Percentiles rank a stretch among this genome's conserved stretches.
Evolutionary conservation across 2,113 vertebrate genomes (phyloP).

Genomic region (Heterotis niloticus): DNA sequence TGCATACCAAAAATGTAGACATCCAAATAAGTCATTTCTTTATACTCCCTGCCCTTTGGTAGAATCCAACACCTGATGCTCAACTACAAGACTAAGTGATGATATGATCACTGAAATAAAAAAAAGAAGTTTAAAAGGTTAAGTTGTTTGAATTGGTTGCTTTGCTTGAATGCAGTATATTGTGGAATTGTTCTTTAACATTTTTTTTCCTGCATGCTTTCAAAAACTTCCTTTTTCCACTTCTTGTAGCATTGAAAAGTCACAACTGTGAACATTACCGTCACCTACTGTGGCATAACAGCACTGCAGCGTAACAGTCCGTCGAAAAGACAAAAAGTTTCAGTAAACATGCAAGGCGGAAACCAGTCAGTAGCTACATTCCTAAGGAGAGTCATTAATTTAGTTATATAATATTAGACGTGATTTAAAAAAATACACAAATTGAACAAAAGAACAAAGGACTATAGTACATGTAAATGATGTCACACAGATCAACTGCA

Average conservation of each 20-base stretch:
- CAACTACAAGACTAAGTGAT: neutral
- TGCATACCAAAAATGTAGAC: neutral
- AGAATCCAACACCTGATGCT: neutral
- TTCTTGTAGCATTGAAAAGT: conserved; percentile 35
- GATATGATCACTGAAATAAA: neutral
- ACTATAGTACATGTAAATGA: conserved; percentile 35
- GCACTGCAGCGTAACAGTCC: conserved; percentile 55
- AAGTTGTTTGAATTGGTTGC: neutral
- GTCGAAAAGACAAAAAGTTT: conserved; percentile 46
- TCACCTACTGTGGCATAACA: conserved; percentile 65
- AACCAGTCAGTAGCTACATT: conserved; percentile 58
- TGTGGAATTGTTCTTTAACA: neutral
- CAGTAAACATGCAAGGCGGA: conserved; percentile 64
- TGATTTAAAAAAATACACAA: conserved; percentile 37
- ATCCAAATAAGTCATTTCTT: neutral
- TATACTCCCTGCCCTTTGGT: neutral
- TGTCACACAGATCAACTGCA: conserved; percentile 11
- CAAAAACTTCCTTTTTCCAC: conserved; percentile 28
- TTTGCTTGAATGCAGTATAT: neutral
- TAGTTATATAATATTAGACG: conserved; percentile 46
- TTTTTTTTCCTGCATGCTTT: neutral
- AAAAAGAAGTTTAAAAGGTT: neutral
- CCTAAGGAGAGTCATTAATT: conserved; percentile 52
- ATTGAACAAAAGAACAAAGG: conserved; percentile 46
- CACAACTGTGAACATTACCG: conserved; percentile 53